Evolutionary conservation across 2,797 vertebrate genomes (phyloP).

Genomic region (Hephaestus fuliginosus): DNA sequence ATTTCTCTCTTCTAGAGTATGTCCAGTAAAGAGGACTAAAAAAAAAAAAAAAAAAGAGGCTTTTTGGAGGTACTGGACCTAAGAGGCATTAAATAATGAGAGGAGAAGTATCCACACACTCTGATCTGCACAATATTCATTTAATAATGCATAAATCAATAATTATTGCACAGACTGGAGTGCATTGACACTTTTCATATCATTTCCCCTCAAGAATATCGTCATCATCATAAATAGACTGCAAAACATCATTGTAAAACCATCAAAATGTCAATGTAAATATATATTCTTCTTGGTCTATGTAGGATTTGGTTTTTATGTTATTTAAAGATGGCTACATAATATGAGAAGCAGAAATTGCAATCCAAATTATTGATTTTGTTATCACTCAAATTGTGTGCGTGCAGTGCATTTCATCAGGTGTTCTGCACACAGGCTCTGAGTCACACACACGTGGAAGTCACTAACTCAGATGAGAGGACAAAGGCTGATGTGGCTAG

Average conservation of each 20-base stretch:
- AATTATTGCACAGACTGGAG: not conserved
- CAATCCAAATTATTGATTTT: not conserved
- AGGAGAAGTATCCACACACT: not conserved
- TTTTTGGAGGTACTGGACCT: not conserved
- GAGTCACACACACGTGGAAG: slow-evolving; percentile 92
- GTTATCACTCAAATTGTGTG: not conserved
- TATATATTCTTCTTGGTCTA: not conserved
- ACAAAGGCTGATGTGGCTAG: slow-evolving; percentile 92
- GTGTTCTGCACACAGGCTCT: slow-evolving; percentile 87
- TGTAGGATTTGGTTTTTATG: too few species aligned
- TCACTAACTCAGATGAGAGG: slow-evolving; percentile 89
- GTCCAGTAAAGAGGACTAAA: not conserved
- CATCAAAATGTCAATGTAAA: not conserved
- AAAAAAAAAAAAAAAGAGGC: too few species aligned
- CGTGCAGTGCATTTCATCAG: not conserved
- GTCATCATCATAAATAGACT: too few species aligned
- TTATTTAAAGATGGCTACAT: not conserved
- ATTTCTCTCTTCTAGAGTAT: not conserved
- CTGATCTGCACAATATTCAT: not conserved
- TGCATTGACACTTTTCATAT: not conserved
- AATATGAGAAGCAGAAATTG: not conserved
- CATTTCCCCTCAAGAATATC: not conserved
- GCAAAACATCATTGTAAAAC: not conserved
- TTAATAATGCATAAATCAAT: not conserved
- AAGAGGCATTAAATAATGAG: not conserved